Evolutionary conservation across 2,113 vertebrate genomes (phyloP), one percentile per base, ranked within the genome.

Genomic region (Xiphophorus maculatus): DNA sequence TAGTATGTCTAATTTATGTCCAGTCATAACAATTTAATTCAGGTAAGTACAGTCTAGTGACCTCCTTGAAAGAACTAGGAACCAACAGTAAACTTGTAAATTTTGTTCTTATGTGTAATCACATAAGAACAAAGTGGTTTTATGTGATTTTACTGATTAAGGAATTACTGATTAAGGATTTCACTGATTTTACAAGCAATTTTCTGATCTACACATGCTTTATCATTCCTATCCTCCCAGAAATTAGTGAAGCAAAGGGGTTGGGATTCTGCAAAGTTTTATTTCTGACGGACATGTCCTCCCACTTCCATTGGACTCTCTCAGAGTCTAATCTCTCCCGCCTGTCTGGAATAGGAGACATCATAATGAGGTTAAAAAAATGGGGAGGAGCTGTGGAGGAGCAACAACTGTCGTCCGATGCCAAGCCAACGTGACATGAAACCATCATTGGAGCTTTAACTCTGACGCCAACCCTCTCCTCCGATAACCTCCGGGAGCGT

Each of bases 351-450:
- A 88, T 64, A 63, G 79, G 70, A 67, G 68, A 65, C 3, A 25
- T 70, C 80, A 74, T 81, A 84, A 88, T 86, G 84, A 89, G 80
- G 74, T 80, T 86, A 80, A 88, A 82, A 72, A 80, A 70, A 35
- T 65, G 48, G 86, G 87, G 85, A 65, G 87, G 82, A 65, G 81
- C 81, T 77, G 74, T 74, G 72, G 68, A 82, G 86, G 69, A 71
- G 68, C 28, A 65, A 48, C 65, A 60, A 84, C 76, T 44, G 70
- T 80, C 63, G 33, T 82, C 76, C 30, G 3, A 22, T 62, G 19
- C 60, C 51, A 14, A 58, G 66, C 28, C 19, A 62, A 77, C 78
- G 76, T 90, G 88, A 88, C 84, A 76, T 76, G 81, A 88, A 89
- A 81, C 71, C n/a, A 17, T 85, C 67, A 83, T 75, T 12, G 7